Conservation (phyloP, 2,113 vertebrate genomes). For the Grammomys surdaster region DNA sequence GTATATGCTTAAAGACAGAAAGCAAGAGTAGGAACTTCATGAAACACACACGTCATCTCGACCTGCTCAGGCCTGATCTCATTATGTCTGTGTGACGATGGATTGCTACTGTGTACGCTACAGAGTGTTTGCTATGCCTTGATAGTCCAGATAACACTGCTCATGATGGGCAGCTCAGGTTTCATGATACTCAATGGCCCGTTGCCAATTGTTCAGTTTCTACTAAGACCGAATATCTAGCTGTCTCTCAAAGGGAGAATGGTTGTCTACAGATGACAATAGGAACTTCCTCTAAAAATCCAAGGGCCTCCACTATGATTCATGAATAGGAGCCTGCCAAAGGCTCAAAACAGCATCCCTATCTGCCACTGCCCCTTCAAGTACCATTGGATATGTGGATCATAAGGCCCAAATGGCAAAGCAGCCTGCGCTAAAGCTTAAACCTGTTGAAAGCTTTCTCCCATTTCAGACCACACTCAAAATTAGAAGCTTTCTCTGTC, state of each 20-base stretch:
- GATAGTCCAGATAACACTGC: background rate
- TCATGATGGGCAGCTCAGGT: background rate
- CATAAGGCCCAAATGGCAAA: background rate
- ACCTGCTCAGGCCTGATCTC: background rate
- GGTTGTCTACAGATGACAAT: background rate
- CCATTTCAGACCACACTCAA: background rate
- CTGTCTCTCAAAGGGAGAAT: background rate
- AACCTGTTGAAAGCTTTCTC: background rate
- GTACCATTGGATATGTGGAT: background rate
- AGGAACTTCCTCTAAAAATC: background rate
- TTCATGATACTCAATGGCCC: background rate
- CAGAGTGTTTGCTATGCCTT: background rate
- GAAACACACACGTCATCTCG: background rate
- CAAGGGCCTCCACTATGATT: background rate
- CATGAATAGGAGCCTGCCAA: background rate
- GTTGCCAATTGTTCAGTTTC: background rate
- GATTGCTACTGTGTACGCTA: background rate
- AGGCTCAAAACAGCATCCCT: background rate
- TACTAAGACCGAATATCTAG: background rate
- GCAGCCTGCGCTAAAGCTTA: background rate
- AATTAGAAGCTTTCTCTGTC: background rate
- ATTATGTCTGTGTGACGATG: background rate
- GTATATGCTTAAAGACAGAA: background rate
- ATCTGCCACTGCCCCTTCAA: background rate
- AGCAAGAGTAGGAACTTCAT: background rate